Percentiles rank a stretch among this genome's conserved stretches.
phyloP scores from a whole-genome alignment of 2,797 vertebrate genomes.

The Phataginus tricuspis region DNA sequence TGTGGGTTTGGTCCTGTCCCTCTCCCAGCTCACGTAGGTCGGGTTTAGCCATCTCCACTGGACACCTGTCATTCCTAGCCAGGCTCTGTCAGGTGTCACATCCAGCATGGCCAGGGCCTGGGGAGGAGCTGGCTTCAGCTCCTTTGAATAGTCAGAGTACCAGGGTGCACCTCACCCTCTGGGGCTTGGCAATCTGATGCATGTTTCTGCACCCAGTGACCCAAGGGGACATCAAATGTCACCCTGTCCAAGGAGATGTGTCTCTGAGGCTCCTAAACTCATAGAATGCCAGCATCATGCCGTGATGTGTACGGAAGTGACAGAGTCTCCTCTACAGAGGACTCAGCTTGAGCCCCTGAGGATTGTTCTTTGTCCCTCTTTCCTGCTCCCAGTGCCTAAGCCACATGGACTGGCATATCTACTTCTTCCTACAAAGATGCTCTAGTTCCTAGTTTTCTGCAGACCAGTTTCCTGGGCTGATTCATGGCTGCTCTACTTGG shows the following conservation, averaged over 20 bases:
- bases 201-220: rapidly evolving
- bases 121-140: not conserved
- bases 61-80: not conserved
- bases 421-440: too few species aligned
- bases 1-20: rapidly evolving
- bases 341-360: not conserved
- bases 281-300: too few species aligned
- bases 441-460: not conserved
- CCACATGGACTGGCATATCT: rapidly evolving
- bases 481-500: not conserved
- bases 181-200: not conserved
- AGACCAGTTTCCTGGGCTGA: not conserved
- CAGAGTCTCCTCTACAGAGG: not conserved
- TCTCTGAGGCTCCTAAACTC: not conserved
- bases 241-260: not conserved
- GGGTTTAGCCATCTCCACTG: not conserved
- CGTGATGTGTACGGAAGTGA: not conserved
- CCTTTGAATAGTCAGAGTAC: not conserved
- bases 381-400: too few species aligned
- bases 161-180: not conserved
- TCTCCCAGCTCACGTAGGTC: rapidly evolving
- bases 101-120: not conserved
- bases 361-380: not conserved
- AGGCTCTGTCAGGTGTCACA: not conserved
- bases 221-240: not conserved